Conservation (phyloP, 2,113 vertebrate genomes). For the Eurypyga helias region DNA sequence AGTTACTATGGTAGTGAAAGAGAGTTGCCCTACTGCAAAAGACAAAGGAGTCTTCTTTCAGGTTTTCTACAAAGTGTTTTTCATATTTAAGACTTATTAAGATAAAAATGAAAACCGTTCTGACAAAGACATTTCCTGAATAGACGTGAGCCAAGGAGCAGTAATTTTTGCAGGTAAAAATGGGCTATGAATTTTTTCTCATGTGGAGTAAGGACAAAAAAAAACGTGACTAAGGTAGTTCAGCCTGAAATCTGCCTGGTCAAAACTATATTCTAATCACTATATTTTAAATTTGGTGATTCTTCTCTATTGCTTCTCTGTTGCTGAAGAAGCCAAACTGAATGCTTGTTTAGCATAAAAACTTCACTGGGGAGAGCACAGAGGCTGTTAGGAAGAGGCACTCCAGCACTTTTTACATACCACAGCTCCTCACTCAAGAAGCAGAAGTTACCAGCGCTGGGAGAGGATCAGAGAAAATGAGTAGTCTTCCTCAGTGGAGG, state of each 20-base stretch:
- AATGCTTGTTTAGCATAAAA: background rate
- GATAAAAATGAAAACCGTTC: background rate
- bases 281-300: too few relatives aligned
- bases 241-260: background rate
- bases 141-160: background rate
- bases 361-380: background rate
- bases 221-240: fast-evolving
- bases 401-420: background rate
- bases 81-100: background rate
- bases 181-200: background rate
- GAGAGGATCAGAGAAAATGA: fast-evolving
- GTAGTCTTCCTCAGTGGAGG: background rate
- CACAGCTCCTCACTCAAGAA: background rate
- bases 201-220: background rate
- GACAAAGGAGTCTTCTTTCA: background rate
- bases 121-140: background rate
- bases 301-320: too few relatives aligned
- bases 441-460: background rate
- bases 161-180: background rate
- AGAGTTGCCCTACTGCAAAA: background rate
- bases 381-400: background rate
- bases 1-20: background rate
- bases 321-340: background rate
- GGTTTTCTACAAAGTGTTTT: background rate
- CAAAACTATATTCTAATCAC: background rate